Base-by-base conservation (phyloP, 2,113 vertebrate species). In the Ammodytes marinus region DNA sequence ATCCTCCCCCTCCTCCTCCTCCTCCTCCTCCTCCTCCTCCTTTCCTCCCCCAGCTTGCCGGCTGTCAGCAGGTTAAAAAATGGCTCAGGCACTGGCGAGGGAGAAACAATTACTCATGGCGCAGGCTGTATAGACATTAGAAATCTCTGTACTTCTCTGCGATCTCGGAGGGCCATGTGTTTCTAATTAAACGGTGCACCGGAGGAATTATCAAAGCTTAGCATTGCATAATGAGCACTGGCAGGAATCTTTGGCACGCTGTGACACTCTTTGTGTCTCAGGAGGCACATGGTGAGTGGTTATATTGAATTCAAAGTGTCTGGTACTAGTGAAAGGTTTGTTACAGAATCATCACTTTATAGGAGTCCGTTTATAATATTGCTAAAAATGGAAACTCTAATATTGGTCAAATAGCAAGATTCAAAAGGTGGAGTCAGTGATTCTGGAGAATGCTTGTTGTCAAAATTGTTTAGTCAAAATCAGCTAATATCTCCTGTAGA, bases 61-160 rank as follows among this genome's bases (percentile, higher is more conserved):
- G 77, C 88, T 93, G 92, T 90, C 92, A 83, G 88, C 88, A 91
- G 86, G 92, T 93, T 92, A 93, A 91, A 91, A 88, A 92, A 93
- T 92, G 88, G 88, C 90, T 87, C 67, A 27, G 53, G 82, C 82
- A 81, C 80, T 66, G 85, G 82, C 67, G 76, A 85, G 72, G 84
- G 88, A 92, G 89, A 92, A 91, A 92, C 93, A 91, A 93, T 94
- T 92, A 91, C 88, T 92, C 89, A 90, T 85, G 84, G 79, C 69
- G 61, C 90, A 78, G 88, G 86, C 90, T 89, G 90, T 84, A 70
- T 85, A 68, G 88, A 91, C 88, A 87, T 86, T 88, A 86, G 86
- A 80, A 74, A 27, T 88, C 87, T 65, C 84, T 74, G 86, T 79
- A 47, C 78, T 88, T 82, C 87, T 86, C 79, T 82, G 89, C 87